Evolutionary conservation across 2,888 invertebrate genomes (phyloP).

Genomic region (Heliconius aoede): DNA sequence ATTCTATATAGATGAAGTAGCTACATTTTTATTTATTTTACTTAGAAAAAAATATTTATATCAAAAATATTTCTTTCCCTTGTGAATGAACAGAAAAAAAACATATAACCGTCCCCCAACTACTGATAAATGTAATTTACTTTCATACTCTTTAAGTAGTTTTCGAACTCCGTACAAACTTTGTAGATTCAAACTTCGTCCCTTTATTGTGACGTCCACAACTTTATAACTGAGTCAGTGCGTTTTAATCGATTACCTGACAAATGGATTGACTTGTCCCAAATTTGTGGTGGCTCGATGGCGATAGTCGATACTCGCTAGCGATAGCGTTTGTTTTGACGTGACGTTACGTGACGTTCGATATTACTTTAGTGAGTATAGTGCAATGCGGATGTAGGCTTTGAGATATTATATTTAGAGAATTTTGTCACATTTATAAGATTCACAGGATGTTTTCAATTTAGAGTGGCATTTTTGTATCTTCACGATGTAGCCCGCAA

Average conservation of each 20-base stretch:
- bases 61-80: neutral
- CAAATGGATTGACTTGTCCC: slow-evolving; percentile 29
- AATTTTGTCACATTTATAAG: neutral
- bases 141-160: slow-evolving; percentile 9
- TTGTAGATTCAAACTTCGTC: slow-evolving; percentile 7
- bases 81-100: neutral
- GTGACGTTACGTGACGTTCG: slow-evolving; percentile 1
- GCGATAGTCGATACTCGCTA: slow-evolving; percentile 26
- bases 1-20: too few species aligned
- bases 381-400: slow-evolving; percentile 4
- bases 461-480: too few species aligned
- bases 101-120: neutral
- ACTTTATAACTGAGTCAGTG: slow-evolving; percentile 20
- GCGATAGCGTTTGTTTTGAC: slow-evolving; percentile 23
- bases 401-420: neutral
- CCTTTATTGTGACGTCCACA: neutral
- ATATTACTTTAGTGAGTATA: slow-evolving; percentile 4
- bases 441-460: neutral
- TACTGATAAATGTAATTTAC: neutral
- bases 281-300: slow-evolving; percentile 12
- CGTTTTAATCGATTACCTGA: slow-evolving; percentile 28
- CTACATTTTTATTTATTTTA: too few species aligned
- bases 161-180: slow-evolving; percentile 10
- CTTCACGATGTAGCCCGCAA: neutral
- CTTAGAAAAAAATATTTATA: too few species aligned